A percentile compares a stretch with the other conserved stretches of the same genome.
These are phyloP conservation scores for Chamaetylas fuelleborni DNA, from an alignment of 2,113 vertebrate genomes.

Conservation along the genomic window DNA sequence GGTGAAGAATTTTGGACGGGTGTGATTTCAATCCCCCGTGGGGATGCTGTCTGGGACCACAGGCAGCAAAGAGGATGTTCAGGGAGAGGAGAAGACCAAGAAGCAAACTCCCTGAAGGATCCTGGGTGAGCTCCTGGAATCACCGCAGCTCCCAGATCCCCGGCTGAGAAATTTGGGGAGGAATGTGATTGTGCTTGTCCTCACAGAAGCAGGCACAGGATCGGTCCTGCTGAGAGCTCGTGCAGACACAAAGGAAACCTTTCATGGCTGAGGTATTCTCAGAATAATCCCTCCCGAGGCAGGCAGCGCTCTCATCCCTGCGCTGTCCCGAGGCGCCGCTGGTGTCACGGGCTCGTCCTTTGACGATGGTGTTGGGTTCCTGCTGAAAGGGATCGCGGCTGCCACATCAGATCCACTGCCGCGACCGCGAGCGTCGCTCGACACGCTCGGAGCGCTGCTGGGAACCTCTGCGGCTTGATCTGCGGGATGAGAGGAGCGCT, in stretches of 20 bases:
- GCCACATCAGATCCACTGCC: not conserved
- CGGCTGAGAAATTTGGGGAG: not conserved
- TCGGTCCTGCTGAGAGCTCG: not conserved
- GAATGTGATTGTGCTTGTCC: not conserved
- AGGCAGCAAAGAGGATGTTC: fast-evolving
- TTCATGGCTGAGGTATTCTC: not conserved
- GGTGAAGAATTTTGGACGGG: not conserved
- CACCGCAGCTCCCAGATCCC: fast-evolving
- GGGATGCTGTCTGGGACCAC: not conserved
- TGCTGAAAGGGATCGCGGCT: not conserved
- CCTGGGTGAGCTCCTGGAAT: not conserved
- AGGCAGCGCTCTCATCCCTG: not conserved
- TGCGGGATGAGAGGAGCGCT: not conserved
- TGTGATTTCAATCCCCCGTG: not conserved
- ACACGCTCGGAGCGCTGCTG: not conserved
- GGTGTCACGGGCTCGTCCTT: not conserved
- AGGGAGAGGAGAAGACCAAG: not conserved
- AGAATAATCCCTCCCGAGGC: not conserved
- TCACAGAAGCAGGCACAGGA: not conserved
- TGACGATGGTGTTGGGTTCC: not conserved
- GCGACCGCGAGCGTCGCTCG: not conserved
- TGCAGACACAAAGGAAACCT: not conserved
- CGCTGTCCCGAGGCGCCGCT: not conserved
- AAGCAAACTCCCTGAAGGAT: not conserved
- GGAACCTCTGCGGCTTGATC: not conserved